Evolutionary conservation across 92 coral and sea anemone species (phyloP), one percentile per base, ranked within the genome.

Genomic region (Palythoa grandis): DNA sequence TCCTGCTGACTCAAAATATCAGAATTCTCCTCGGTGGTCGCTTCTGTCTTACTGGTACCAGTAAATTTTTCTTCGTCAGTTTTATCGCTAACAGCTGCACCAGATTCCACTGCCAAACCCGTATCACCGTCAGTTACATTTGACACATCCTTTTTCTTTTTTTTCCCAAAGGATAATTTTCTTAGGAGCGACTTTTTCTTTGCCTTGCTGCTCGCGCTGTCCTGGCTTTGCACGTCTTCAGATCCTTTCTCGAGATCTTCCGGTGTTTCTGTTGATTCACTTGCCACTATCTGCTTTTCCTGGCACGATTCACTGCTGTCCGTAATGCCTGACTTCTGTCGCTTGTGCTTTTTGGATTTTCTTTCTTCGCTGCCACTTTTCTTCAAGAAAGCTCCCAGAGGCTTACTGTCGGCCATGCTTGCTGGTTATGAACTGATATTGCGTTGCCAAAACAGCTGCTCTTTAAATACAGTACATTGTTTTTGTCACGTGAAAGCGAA

Each of bases 391-490:
- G 23, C 54, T 39, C 69, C 69, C 56, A 20, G 29, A 3, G 39
- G 37, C 66, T 78, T 78, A 52, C 39, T 54, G 56, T 78, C 83
- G 22, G 83, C 83, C 83, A 78, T 78, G 69, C 72, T 78, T 61
- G 70, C 83, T 17, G 11, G 38, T 19, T 58, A 24, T 60, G 14
- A 57, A 78, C 24, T 78, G 70, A 78, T 77, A 11, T 19, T 61
- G 11, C 3, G 56, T 9, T 78, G 71, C 3, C 35, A 38, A n/a
- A 20, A 2, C 72, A 52, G 72, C 15, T 57, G 66, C 20, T 19
- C 24, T 70, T 25, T 70, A 52, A 47, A 76, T 61, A 78, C 24
- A 5, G 7, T 29, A 29, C 29, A 39, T 39, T 60, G 83, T 37
- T 78, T 78, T 37, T 53, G 48, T 78, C 72, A 78, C 83, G 83